Evolutionary conservation across 2,113 vertebrate species (phyloP).

Genomic region (Rhizomys pruinosus): DNA sequence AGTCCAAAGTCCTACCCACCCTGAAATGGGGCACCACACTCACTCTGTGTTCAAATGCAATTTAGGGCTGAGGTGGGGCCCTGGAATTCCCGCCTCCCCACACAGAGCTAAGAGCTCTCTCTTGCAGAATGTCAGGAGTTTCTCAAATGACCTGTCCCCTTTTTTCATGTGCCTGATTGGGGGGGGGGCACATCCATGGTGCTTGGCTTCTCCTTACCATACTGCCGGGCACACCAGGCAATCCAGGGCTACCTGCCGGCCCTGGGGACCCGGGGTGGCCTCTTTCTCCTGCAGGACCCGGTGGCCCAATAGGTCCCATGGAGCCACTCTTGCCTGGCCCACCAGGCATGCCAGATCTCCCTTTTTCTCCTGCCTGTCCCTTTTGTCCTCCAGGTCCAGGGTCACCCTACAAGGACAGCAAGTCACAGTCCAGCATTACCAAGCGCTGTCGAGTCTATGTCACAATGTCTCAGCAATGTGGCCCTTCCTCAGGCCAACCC

Average conservation of each 20-base stretch:
- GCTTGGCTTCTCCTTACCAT: constrained; percentile 87
- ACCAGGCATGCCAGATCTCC: constrained; percentile 93
- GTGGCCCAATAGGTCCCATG: constrained; percentile 91
- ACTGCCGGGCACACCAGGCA: constrained; percentile 91
- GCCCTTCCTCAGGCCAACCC: background rate
- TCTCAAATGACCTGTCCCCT: background rate
- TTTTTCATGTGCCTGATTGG: background rate
- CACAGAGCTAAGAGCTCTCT: background rate
- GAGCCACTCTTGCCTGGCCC: constrained; percentile 91
- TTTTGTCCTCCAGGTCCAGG: constrained; percentile 89
- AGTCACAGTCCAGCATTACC: background rate
- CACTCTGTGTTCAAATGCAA: background rate
- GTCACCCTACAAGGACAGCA: constrained; percentile 89
- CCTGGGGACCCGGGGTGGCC: constrained; percentile 91
- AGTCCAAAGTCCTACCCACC: background rate
- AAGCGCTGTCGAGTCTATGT: background rate
- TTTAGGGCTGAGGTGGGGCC: background rate
- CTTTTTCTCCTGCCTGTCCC: constrained; percentile 92
- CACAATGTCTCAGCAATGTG: background rate
- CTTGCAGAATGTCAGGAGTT: background rate
- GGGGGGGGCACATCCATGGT: fast-evolving
- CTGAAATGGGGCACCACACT: background rate
- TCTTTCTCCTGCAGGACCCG: constrained; percentile 92
- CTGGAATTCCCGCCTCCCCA: background rate
- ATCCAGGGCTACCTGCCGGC: constrained; percentile 86